Evolutionary conservation across 2,797 vertebrate genomes (phyloP), one percentile per base, ranked within the genome.

Genomic region (Diplodus puntazzo): DNA sequence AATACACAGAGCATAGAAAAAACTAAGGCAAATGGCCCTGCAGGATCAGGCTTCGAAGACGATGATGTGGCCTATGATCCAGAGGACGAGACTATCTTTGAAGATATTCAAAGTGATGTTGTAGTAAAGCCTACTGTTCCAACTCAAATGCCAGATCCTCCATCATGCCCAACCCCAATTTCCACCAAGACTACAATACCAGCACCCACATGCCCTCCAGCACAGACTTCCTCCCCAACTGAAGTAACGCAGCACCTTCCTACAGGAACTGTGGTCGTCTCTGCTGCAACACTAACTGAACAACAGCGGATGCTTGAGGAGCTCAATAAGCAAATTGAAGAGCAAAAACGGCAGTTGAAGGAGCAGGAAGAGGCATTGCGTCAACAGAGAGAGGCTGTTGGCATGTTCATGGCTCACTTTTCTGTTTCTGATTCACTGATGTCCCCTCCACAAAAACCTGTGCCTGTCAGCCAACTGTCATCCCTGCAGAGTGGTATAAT

Each of bases 221-320:
- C 21, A 5, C 81, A 84, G 69, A 79, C 72, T 7, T 60, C 88
- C 50, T 57, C 70, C 16, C 42, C 74, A 69, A 18, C 62, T 80
- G 65, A 57, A 69, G 68, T 69, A 49, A 23, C 62, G 4, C 69
- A 85, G 53, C 81, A 43, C 30, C 73, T 93, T 69, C 91, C 92
- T 53, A 84, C 80, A 17, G 93, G 89, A 34, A 87, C 87, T 73
- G 85, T 95, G 0, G 73, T 90, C 87, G 3, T 94, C 82, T 84
- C 80, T 77, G 57, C 95, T 4, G 94, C 96, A 27, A 97, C 97
- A 1, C 83, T 99, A 68, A 95, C 95, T 23, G 98, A 99, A 82
- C 98, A 99, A 87, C 97, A 99, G 65, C 95, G 96, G 79, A 98
- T 99, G 97, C 84, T 99, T n/a, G 98, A 99, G 66, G 98, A 99